Percentiles rank a stretch among this genome's conserved stretches.
Evolutionary conservation across 1,140 invertebrate genomes (phyloP).

Genomic region (Phymastichus coffea): DNA sequence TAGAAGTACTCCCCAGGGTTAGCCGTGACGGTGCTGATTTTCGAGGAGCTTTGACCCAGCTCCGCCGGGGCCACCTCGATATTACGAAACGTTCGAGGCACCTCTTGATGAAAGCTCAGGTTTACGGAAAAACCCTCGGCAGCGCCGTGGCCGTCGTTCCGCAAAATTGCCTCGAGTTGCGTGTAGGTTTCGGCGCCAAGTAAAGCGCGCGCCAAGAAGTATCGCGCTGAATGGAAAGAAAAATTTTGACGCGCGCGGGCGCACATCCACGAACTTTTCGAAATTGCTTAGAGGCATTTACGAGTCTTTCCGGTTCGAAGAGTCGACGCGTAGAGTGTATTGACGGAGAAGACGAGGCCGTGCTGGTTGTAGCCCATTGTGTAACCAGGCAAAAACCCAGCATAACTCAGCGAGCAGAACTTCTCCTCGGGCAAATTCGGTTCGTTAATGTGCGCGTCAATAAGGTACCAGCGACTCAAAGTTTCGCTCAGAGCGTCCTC

Average conservation of each 20-base stretch:
- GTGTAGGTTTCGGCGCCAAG: slow-evolving; percentile 68
- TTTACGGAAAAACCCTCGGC: slow-evolving; percentile 83
- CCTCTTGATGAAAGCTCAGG: slow-evolving; percentile 73
- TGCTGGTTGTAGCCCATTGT: slow-evolving; percentile 86
- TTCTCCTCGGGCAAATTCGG: slow-evolving; percentile 66
- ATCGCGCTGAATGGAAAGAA: slow-evolving; percentile 63
- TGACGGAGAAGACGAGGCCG: slow-evolving; percentile 79
- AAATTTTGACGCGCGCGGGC: neutral
- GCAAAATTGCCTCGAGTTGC: slow-evolving; percentile 68
- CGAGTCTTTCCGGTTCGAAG: slow-evolving; percentile 75
- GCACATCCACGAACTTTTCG: neutral
- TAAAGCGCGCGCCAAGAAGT: slow-evolving; percentile 76
- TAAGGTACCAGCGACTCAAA: slow-evolving; percentile 80
- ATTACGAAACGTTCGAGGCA: slow-evolving; percentile 72
- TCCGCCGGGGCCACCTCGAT: slow-evolving; percentile 74
- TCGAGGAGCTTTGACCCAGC: slow-evolving; percentile 59
- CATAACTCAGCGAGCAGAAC: slow-evolving; percentile 82
- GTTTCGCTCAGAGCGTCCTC: slow-evolving; percentile 77
- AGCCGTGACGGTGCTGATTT: slow-evolving; percentile 67
- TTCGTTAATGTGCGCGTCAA: slow-evolving; percentile 72
- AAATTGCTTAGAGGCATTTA: slow-evolving; percentile 54
- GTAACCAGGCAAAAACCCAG: slow-evolving; percentile 84
- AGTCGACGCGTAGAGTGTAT: slow-evolving; percentile 72
- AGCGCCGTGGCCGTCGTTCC: slow-evolving; percentile 72
- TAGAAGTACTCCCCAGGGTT: slow-evolving; percentile 67